Conservation (phyloP, 2,113 vertebrate species). For the Tetrao urogallus region DNA sequence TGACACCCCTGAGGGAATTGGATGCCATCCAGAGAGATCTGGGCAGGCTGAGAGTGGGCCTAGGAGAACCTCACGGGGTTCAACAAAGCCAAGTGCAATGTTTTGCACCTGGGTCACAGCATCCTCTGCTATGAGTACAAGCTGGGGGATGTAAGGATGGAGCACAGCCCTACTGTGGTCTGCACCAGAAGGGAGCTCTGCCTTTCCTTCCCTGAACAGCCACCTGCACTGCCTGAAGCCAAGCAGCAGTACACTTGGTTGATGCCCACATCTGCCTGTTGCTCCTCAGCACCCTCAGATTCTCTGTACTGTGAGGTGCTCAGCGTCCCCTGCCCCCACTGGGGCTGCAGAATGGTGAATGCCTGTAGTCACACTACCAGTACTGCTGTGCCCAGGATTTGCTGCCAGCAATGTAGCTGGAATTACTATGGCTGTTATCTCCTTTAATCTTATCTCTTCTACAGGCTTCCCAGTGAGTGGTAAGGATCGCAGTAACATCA, state of each 20-base stretch:
- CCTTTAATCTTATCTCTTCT: slow-evolving; percentile 63
- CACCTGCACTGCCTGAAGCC: neutral
- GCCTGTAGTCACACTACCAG: neutral
- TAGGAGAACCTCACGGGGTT: too few relatives aligned
- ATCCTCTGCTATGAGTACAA: too few relatives aligned
- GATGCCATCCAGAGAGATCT: too few relatives aligned
- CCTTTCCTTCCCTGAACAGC: neutral
- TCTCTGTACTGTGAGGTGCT: accelerated
- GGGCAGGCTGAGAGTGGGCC: too few relatives aligned
- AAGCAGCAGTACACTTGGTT: neutral
- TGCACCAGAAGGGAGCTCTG: neutral
- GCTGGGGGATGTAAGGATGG: too few relatives aligned
- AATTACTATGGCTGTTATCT: slow-evolving; percentile 49
- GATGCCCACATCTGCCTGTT: neutral
- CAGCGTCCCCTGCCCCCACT: neutral
- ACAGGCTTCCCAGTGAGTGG: slow-evolving; percentile 19
- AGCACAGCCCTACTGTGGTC: neutral
- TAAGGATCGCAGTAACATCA: slow-evolving; percentile 49
- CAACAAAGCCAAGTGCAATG: too few relatives aligned
- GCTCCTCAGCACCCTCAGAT: neutral
- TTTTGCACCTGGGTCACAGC: too few relatives aligned
- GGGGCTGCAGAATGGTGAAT: neutral
- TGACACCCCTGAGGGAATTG: too few relatives aligned
- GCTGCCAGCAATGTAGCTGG: slow-evolving; percentile 20
- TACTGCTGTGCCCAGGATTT: neutral